Evolutionary conservation across 2,797 vertebrate genomes (phyloP), one percentile per base, ranked within the genome.

Genomic region (Vireo griseus): DNA sequence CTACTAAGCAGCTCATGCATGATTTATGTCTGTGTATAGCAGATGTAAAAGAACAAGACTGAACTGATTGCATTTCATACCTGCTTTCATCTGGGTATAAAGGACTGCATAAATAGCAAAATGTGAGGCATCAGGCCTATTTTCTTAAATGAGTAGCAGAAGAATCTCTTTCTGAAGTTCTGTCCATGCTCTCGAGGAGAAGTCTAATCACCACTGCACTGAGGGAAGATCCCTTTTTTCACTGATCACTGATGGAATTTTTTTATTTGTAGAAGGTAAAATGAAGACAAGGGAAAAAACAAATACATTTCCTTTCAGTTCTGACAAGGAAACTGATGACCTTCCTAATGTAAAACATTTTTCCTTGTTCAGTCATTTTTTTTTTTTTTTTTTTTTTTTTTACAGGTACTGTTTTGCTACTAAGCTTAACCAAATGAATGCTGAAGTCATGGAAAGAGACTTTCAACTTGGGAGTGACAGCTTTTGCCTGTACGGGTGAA

Each of bases 1-100:
- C 52, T 67, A 35, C 67, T 73, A 82, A 92, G 86, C 51, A 91
- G 61, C 75, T 92, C 65, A 94, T 95, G 89, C 78, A 94, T 96
- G 68, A 95, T 95, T 95, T 94, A 94, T 95, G 20, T 52, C 69
- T 78, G 45, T 62, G 68, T 82, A 92, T 68, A 91, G 62, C 63
- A 74, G 82, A 92, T 84, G 79, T 83, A 86, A 83, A 42, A 47
- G 82, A 92, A 96, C 82, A 95, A 96, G 87, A 81, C 79, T 75
- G 68, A 88, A 88, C 39, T 78, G 88, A 95, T 94, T 94, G 88
- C 93, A 61, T 87, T 94, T 86, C 86, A 84, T 75, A 95, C 90
- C 90, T 96, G 75, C 76, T 92, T 91, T 95, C 91, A 81, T 92
- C 79, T 86, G 39, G n/a, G 37, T 65, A 79, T 65, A 92, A 86